Percentiles rank a stretch among this genome's conserved stretches.
These are phyloP conservation scores for Catostomus latipinnis DNA, from an alignment of 2,797 vertebrate species.

Conservation along the genomic window DNA sequence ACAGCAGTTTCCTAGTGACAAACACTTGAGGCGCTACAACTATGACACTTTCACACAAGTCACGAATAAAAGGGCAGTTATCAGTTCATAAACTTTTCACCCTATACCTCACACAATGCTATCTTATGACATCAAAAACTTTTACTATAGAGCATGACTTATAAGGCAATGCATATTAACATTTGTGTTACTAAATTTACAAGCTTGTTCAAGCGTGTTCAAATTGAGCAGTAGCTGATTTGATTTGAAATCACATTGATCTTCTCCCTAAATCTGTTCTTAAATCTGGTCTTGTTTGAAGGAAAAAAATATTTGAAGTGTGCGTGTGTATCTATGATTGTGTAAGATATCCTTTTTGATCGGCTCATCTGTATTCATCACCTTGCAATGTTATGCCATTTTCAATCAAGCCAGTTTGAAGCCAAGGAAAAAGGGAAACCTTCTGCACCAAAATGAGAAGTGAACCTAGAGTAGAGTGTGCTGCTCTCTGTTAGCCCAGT, in stretches of 20 bases:
- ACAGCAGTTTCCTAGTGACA: too few species aligned
- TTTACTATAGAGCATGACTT: too few species aligned
- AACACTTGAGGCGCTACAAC: too few species aligned
- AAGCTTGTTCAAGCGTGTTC: too few species aligned
- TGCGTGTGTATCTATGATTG: neutral
- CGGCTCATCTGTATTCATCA: slow-evolving; percentile 4
- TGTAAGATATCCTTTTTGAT: neutral
- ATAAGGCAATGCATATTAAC: too few species aligned
- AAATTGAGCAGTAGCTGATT: too few species aligned
- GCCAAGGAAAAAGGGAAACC: neutral
- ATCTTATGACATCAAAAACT: too few species aligned
- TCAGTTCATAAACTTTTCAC: too few species aligned
- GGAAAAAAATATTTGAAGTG: neutral
- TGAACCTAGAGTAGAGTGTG: neutral
- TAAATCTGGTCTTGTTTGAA: neutral
- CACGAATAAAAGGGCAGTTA: too few species aligned
- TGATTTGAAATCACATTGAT: neutral
- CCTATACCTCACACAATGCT: too few species aligned
- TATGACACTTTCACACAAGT: too few species aligned
- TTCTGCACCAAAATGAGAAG: slow-evolving; percentile 9
- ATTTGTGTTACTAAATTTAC: too few species aligned
- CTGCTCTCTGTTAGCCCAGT: neutral
- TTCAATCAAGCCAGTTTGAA: slow-evolving; percentile 16
- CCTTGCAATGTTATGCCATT: neutral
- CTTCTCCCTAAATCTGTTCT: neutral